phyloP scores from a whole-genome alignment of 2,113 vertebrate genomes.

The Aegypius monachus region DNA sequence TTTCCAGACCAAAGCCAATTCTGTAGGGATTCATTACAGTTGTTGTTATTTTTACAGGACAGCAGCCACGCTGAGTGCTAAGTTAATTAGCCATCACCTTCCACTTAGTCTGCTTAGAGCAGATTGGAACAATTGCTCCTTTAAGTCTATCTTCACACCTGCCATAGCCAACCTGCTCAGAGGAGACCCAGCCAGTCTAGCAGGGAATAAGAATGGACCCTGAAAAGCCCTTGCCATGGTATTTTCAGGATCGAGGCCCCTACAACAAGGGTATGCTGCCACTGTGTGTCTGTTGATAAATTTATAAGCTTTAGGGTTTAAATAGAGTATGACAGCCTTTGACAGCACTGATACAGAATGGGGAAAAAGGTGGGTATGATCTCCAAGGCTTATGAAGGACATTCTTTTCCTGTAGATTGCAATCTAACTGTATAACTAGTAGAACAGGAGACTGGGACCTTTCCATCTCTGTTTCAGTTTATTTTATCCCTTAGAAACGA shows the following conservation, averaged over 20 bases:
- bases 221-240: not conserved
- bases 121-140: not conserved
- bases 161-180: not conserved
- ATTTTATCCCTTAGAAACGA: not conserved
- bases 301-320: conserved; percentile 4
- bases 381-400: not conserved
- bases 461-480: not conserved
- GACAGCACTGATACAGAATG: conserved; percentile 28
- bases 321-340: not conserved
- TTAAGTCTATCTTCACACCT: conserved; percentile 9
- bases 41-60: conserved; percentile 28
- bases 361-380: conserved; percentile 12
- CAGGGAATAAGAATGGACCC: not conserved
- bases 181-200: not conserved
- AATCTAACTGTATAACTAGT: not conserved
- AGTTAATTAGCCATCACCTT: conserved; percentile 55
- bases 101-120: not conserved
- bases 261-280: not conserved
- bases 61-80: not conserved
- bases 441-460: not conserved
- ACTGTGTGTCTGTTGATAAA: not conserved
- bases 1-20: not conserved
- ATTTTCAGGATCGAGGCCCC: not conserved
- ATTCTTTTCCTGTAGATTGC: conserved; percentile 29
- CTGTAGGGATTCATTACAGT: not conserved